phyloP scores from a whole-genome alignment of 2,113 vertebrate species.

The Malurus cyaneus region DNA sequence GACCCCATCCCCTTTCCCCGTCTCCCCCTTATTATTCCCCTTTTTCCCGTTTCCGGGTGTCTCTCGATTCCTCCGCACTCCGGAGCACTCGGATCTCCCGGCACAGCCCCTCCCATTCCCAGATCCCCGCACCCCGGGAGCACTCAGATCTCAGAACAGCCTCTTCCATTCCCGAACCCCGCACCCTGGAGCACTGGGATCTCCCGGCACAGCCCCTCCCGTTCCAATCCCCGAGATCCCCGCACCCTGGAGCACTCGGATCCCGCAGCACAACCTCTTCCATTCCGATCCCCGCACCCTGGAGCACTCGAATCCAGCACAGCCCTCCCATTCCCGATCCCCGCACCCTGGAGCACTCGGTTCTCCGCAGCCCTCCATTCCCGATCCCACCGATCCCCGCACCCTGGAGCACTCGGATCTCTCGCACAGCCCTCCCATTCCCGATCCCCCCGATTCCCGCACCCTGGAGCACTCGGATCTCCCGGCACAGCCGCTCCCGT shows the following conservation, averaged over 20 bases:
- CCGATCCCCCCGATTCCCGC: neutral
- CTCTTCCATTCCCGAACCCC: neutral
- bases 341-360: neutral
- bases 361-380: too few relatives aligned
- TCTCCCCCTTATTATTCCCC: rapidly evolving
- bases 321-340: neutral
- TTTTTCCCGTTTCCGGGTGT: neutral
- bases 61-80: too few relatives aligned
- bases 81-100: neutral
- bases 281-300: neutral
- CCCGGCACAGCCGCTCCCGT: neutral
- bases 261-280: too few relatives aligned
- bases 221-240: too few relatives aligned
- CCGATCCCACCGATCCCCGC: too few relatives aligned
- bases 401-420: neutral
- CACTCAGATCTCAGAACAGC: neutral
- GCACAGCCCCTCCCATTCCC: neutral
- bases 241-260: neutral
- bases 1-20: rapidly evolving
- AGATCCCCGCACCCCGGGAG: neutral
- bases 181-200: neutral
- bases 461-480: neutral
- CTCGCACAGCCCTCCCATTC: neutral
- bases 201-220: neutral
- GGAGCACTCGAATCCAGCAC: neutral